phyloP scores from a whole-genome alignment of 1,140 invertebrate species.

The Parasteatoda tepidariorum region DNA sequence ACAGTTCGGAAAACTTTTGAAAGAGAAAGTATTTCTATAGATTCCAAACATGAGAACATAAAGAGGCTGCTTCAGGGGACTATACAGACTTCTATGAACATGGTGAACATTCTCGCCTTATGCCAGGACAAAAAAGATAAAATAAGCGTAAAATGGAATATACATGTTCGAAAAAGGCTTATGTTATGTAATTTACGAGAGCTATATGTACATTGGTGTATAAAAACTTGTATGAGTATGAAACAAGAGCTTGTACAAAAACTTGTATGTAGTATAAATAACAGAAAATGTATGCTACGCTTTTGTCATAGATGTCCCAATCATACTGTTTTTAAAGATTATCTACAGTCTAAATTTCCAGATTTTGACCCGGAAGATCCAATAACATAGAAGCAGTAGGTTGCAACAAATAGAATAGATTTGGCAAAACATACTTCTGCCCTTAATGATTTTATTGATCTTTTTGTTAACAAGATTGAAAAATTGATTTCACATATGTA shows the following conservation, averaged over 20 bases:
- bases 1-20: too few relatives aligned
- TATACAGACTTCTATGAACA: too few relatives aligned
- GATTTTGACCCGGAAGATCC: not conserved
- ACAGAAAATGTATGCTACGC: not conserved
- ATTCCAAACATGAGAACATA: too few relatives aligned
- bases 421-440: not conserved
- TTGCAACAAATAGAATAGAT: not conserved
- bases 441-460: not conserved
- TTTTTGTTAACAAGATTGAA: not conserved
- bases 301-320: not conserved
- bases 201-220: not conserved
- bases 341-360: too few relatives aligned
- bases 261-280: not conserved
- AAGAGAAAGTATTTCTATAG: too few relatives aligned
- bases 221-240: not conserved
- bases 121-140: too few relatives aligned
- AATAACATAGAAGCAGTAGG: not conserved
- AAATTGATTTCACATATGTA: not conserved
- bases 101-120: too few relatives aligned
- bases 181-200: conserved; percentile 23
- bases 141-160: not conserved
- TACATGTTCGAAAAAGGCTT: not conserved
- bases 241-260: not conserved
- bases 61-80: too few relatives aligned
- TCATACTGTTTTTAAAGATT: not conserved